Percentiles rank a stretch among this genome's conserved stretches.
phyloP scores from a whole-genome alignment of 2,113 vertebrate genomes.

The Vidua macroura region DNA sequence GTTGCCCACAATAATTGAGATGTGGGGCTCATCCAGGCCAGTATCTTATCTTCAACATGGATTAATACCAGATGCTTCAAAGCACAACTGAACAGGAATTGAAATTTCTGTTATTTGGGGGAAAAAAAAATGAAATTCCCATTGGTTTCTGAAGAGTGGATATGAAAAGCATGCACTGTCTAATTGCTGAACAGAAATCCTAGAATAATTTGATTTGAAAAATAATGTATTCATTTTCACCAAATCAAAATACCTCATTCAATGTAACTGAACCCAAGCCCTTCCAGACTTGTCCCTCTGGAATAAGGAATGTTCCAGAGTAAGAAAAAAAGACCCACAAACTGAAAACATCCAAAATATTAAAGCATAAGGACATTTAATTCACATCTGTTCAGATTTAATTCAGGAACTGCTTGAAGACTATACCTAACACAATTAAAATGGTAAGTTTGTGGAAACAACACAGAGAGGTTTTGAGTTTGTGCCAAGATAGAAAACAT shows the following conservation, averaged over 20 bases:
- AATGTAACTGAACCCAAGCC: not conserved
- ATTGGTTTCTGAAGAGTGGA: not conserved
- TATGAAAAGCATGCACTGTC: not conserved
- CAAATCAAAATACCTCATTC: not conserved
- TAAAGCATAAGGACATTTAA: not conserved
- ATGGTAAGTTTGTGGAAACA: not conserved
- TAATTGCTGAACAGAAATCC: not conserved
- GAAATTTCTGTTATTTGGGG: not conserved
- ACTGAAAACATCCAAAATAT: not conserved
- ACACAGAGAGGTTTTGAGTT: not conserved
- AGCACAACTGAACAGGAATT: not conserved
- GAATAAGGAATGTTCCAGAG: not conserved
- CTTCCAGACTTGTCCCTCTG: not conserved
- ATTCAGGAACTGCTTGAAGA: not conserved
- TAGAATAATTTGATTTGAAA: not conserved
- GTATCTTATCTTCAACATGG: fast-evolving
- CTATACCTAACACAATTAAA: not conserved
- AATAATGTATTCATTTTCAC: not conserved
- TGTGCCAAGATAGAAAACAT: not conserved
- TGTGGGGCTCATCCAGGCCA: not conserved
- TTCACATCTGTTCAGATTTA: not conserved
- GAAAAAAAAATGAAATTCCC: not conserved
- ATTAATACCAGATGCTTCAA: not conserved
- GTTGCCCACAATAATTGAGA: not conserved
- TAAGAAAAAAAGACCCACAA: not conserved